phyloP scores from a whole-genome alignment of 2,113 vertebrate genomes.

The Pseudolaguvia tuberculata region DNA sequence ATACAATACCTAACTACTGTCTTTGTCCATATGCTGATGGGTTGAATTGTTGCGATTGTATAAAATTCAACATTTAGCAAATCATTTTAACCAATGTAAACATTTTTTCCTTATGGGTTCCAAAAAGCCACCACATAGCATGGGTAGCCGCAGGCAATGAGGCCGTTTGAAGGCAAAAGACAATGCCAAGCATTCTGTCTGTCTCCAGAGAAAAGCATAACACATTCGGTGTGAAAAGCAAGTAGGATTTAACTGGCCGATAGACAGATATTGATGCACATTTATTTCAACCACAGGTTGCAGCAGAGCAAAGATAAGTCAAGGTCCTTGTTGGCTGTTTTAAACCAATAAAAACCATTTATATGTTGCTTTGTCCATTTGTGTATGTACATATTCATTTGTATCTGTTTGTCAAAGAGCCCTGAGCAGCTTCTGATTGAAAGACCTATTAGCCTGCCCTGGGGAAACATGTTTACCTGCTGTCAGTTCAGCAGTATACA shows the following conservation, averaged over 20 bases:
- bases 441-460: slow-evolving; percentile 44
- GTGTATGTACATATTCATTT: slow-evolving; percentile 19
- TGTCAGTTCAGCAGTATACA: slow-evolving; percentile 48
- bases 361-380: slow-evolving; percentile 8
- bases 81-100: slow-evolving; percentile 41
- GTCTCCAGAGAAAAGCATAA: slow-evolving; percentile 38
- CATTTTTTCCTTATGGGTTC: slow-evolving; percentile 14
- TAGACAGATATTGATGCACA: slow-evolving; percentile 40
- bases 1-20: not conserved
- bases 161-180: slow-evolving; percentile 43
- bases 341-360: slow-evolving; percentile 19
- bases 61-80: slow-evolving; percentile 24
- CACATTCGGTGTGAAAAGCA: slow-evolving; percentile 30
- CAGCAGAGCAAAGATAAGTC: slow-evolving; percentile 39
- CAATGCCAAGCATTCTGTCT: slow-evolving; percentile 32
- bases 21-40: slow-evolving; percentile 20
- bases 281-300: slow-evolving; percentile 40
- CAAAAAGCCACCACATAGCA: slow-evolving; percentile 37
- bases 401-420: slow-evolving; percentile 38
- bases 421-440: slow-evolving; percentile 40
- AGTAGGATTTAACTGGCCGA: slow-evolving; percentile 33
- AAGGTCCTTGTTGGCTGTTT: slow-evolving; percentile 25
- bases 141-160: slow-evolving; percentile 37
- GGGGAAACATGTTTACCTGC: slow-evolving; percentile 53
- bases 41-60: slow-evolving; percentile 13